These are phyloP conservation scores for Anseranas semipalmata DNA, from an alignment of 2,113 vertebrate species.

Conservation along the genomic window DNA sequence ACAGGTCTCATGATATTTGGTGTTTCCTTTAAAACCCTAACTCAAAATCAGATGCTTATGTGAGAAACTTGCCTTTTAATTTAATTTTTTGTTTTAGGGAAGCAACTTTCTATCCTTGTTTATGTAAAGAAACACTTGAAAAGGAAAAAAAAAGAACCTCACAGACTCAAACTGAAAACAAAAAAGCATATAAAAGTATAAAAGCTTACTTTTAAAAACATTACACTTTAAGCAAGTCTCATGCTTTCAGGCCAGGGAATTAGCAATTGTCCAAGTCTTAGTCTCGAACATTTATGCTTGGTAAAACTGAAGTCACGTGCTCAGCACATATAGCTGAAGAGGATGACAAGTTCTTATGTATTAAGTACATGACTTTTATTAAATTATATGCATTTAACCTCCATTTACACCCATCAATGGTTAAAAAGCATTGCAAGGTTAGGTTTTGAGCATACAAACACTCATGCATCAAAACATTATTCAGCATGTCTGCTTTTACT, in stretches of 20 bases:
- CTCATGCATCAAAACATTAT: neutral
- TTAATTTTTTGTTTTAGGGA: neutral
- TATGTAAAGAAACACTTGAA: neutral
- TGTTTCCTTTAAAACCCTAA: conserved; percentile 10
- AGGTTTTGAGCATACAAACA: neutral
- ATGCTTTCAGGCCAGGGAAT: neutral
- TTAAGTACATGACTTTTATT: neutral
- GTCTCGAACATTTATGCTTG: neutral
- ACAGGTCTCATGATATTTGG: neutral
- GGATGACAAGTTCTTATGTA: neutral
- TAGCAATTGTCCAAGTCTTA: neutral
- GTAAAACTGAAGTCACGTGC: neutral
- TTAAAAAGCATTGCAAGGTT: neutral
- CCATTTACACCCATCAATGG: neutral
- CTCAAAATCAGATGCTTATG: conserved; percentile 7
- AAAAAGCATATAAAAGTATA: neutral
- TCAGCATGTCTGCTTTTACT: neutral
- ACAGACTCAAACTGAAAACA: neutral
- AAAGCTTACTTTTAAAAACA: neutral
- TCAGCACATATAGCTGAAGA: neutral
- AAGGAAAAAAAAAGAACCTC: neutral
- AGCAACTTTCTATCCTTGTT: neutral
- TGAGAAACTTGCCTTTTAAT: conserved; percentile 6
- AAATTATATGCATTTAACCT: neutral
- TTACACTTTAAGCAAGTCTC: neutral